These are phyloP conservation scores for Drosophila sproati DNA, from an alignment of 1,140 invertebrate species.

Conservation along the genomic window DNA sequence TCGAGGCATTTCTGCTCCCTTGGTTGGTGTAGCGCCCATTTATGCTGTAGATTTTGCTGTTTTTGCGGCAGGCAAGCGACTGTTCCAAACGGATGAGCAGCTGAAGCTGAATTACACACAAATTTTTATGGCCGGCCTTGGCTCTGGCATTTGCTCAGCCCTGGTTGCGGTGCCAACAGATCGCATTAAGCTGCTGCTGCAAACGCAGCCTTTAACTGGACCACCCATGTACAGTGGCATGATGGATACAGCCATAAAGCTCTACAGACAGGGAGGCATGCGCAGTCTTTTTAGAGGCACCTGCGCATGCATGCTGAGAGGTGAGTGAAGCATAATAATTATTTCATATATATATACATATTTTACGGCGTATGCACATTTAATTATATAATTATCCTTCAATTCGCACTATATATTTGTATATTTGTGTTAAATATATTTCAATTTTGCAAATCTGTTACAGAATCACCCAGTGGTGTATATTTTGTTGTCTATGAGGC, in stretches of 20 bases:
- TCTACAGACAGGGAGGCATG: constrained; percentile 98
- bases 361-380: background rate
- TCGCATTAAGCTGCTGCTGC: constrained; percentile 98
- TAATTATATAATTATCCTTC: background rate
- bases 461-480: constrained; percentile 94
- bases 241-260: constrained; percentile 94
- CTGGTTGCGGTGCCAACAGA: constrained; percentile 98
- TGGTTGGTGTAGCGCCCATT: constrained; percentile 93
- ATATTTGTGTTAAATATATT: background rate
- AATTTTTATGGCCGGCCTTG: constrained; percentile 95
- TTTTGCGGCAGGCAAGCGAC: constrained; percentile 95
- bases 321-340: constrained; percentile 72
- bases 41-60: constrained; percentile 98
- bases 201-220: constrained; percentile 92
- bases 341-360: background rate
- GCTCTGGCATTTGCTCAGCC: constrained; percentile 97
- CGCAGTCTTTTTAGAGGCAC: constrained; percentile 97
- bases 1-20: constrained; percentile 90
- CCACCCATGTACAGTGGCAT: constrained; percentile 95
- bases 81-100: constrained; percentile 90
- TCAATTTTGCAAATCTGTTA: background rate
- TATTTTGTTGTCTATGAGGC: constrained; percentile 99
- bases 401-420: too few species aligned
- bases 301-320: constrained; percentile 95
- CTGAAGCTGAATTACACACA: constrained; percentile 89